phyloP scores from a whole-genome alignment of 2,888 invertebrate genomes.

The Thymelicus sylvestris region DNA sequence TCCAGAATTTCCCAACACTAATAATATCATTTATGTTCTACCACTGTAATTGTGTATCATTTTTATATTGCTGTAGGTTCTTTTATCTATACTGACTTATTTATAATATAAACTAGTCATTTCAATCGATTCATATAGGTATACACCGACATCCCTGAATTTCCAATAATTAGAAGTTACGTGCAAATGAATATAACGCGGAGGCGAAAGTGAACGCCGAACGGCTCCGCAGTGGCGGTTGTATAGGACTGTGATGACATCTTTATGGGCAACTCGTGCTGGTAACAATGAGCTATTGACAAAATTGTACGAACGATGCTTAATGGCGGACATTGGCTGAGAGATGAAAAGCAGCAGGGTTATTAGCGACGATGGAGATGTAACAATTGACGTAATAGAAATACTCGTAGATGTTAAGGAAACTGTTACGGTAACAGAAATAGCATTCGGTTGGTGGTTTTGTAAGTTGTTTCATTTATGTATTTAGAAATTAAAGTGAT shows the following conservation, averaged over 20 bases:
- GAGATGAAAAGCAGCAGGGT: not conserved
- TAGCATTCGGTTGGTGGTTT: no score
- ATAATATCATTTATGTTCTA: no score
- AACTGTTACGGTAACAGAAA: no score
- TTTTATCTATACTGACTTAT: no score
- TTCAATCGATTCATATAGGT: no score
- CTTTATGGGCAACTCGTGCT: conserved; percentile 14
- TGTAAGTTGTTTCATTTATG: no score
- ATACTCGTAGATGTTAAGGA: not conserved
- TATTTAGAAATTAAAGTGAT: no score
- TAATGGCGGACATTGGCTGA: not conserved
- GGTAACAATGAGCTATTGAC: conserved; percentile 8
- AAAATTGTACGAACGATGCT: not conserved
- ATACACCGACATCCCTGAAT: conserved; percentile 13
- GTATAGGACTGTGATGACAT: conserved; percentile 17
- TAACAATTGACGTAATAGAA: no score
- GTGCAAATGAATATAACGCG: conserved; percentile 30
- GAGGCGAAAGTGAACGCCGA: conserved; percentile 31
- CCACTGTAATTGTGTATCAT: no score
- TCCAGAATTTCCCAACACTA: no score
- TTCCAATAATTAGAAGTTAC: conserved; percentile 32
- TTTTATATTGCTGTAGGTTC: no score
- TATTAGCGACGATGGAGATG: not conserved
- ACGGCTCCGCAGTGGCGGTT: conserved; percentile 5
- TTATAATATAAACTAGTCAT: not conserved